Percentiles rank a stretch among this genome's conserved stretches.
These are phyloP conservation scores for Labeo calbasu DNA, from an alignment of 2,797 vertebrate species.

Conservation along the genomic window DNA sequence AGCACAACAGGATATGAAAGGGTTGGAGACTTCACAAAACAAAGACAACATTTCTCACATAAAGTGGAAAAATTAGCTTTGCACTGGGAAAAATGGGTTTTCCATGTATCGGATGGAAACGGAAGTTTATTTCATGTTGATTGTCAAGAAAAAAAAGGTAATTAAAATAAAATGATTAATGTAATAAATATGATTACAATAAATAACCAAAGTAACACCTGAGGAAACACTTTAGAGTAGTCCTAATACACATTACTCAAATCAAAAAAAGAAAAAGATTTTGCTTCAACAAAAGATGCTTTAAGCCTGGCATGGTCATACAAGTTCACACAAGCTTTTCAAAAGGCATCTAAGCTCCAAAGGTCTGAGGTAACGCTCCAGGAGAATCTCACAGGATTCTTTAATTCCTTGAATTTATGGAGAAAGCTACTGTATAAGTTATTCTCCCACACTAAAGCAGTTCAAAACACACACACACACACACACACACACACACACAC, in stretches of 20 bases:
- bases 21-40: background rate
- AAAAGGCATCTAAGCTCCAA: conserved; percentile 35
- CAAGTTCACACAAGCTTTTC: conserved; percentile 55
- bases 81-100: too few species aligned
- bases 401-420: conserved; percentile 30
- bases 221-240: background rate
- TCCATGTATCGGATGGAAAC: background rate
- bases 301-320: conserved; percentile 29
- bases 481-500: background rate
- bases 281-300: background rate
- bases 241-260: background rate
- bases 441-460: conserved; percentile 24
- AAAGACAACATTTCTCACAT: background rate
- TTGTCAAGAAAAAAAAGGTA: background rate
- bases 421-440: conserved; percentile 43
- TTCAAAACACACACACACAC: conserved; percentile 2
- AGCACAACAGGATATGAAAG: background rate
- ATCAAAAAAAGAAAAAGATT: conserved; percentile 14
- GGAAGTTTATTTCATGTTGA: background rate
- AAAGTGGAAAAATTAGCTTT: background rate
- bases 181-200: background rate
- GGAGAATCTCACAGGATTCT: conserved; percentile 47
- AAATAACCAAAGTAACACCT: background rate
- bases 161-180: background rate
- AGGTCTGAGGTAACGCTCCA: conserved; percentile 44